Percentiles rank a stretch among this genome's conserved stretches.
Evolutionary conservation across 1,140 invertebrate species (phyloP).

Genomic region (Platyura marginata): DNA sequence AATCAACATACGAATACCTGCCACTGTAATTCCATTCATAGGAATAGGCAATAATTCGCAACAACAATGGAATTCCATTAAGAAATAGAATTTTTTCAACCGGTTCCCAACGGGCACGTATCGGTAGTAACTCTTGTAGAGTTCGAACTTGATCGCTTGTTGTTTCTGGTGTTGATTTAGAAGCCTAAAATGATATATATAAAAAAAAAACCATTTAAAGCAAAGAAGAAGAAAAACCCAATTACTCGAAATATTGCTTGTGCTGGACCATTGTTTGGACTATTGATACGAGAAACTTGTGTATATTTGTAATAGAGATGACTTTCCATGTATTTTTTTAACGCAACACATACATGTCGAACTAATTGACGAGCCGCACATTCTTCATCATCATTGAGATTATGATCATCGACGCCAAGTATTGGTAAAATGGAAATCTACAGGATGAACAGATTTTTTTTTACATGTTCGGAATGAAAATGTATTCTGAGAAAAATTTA

Average conservation of each 20-base stretch:
- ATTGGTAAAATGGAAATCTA: conserved; percentile 71
- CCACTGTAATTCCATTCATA: conserved; percentile 85
- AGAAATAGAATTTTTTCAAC: conserved; percentile 71
- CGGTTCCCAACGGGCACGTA: conserved; percentile 63
- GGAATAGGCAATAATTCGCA: conserved; percentile 74
- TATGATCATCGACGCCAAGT: conserved; percentile 47
- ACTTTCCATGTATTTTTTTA: conserved; percentile 83
- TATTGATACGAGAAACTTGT: conserved; percentile 40
- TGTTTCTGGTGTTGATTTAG: conserved; percentile 53
- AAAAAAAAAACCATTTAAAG: too few species aligned
- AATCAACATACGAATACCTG: conserved; percentile 30
- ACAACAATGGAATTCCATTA: conserved; percentile 62
- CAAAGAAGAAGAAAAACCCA: too few species aligned
- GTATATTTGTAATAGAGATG: conserved; percentile 75
- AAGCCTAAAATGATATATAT: conserved; percentile 44
- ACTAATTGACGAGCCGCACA: conserved; percentile 88
- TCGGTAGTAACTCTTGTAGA: conserved; percentile 56
- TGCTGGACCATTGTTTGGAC: conserved; percentile 2
- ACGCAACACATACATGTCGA: conserved; percentile 74
- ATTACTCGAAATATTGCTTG: too few species aligned
- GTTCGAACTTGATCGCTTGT: conserved; percentile 69
- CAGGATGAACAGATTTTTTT: conserved; percentile 6
- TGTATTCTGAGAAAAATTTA: conserved; percentile 7
- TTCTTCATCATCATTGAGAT: conserved; percentile 69
- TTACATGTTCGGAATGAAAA: background rate